Evolutionary conservation across 2,113 vertebrate species (phyloP).

Genomic region (Hipposideros armiger): DNA sequence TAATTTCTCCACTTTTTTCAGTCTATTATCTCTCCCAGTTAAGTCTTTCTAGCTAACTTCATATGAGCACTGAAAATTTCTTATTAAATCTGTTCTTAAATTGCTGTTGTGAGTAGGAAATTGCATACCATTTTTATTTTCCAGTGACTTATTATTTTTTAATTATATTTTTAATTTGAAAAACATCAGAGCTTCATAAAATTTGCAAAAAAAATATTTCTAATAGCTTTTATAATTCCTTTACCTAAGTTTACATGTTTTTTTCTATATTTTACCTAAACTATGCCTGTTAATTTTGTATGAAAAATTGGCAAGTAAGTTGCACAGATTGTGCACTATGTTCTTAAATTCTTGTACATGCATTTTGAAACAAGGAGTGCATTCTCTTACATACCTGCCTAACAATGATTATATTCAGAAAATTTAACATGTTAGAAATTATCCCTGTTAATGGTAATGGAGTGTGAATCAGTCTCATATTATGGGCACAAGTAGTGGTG

Average conservation of each 20-base stretch:
- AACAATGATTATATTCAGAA: background rate
- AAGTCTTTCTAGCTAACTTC: slow-evolving; percentile 43
- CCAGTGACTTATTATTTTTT: slow-evolving; percentile 52
- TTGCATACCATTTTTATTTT: slow-evolving; percentile 61
- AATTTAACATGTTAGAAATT: background rate
- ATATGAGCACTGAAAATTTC: slow-evolving; percentile 31
- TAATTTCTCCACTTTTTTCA: background rate
- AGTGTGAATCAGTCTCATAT: background rate
- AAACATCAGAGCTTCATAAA: slow-evolving; percentile 26
- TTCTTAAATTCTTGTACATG: background rate
- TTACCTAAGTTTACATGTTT: background rate
- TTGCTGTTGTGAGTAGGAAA: slow-evolving; percentile 53
- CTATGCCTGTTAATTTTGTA: background rate
- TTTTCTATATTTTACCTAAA: background rate
- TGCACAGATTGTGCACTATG: background rate
- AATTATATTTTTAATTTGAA: slow-evolving; percentile 67
- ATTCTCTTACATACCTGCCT: background rate
- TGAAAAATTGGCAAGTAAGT: background rate
- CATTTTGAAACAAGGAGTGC: background rate
- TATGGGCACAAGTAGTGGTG: background rate
- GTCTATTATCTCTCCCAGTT: slow-evolving; percentile 26
- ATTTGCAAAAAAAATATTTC: slow-evolving; percentile 27
- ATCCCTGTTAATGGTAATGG: background rate
- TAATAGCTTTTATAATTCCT: background rate
- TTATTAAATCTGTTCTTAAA: slow-evolving; percentile 70